A percentile compares a stretch with the other conserved stretches of the same genome.
phyloP scores from a whole-genome alignment of 2,113 vertebrate genomes.

The Oriolus oriolus region DNA sequence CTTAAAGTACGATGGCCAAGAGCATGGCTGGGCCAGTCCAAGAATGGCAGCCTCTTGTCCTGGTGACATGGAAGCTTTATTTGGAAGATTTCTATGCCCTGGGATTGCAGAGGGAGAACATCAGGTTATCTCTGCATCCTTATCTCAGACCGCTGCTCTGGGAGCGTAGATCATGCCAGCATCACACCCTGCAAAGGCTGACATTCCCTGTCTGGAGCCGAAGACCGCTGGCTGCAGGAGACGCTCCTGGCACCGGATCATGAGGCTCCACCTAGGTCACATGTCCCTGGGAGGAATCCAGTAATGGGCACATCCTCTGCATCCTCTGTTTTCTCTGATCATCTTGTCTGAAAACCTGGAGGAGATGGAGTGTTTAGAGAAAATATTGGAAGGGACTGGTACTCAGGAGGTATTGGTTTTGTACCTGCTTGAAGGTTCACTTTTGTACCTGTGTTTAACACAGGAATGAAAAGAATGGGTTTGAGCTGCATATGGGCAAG shows the following conservation, averaged over 20 bases:
- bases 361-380: neutral
- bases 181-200: neutral
- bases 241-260: neutral
- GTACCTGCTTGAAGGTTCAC: neutral
- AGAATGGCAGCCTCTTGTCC: neutral
- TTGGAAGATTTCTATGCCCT: neutral
- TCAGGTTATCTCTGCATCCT: neutral
- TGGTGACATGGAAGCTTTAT: neutral
- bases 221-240: neutral
- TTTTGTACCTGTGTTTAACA: neutral
- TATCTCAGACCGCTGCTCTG: neutral
- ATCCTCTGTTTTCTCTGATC: neutral
- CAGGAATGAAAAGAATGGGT: neutral
- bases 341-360: neutral
- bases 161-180: rapidly evolving
- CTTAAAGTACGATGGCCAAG: neutral
- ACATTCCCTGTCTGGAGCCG: neutral
- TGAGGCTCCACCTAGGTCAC: neutral
- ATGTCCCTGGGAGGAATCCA: neutral
- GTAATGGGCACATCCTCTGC: neutral
- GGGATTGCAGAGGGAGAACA: neutral
- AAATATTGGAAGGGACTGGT: neutral
- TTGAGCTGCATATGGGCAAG: neutral
- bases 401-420: neutral
- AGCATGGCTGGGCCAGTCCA: neutral